phyloP scores from a whole-genome alignment of 2,113 vertebrate species.

The Puffinus mauretanicus region DNA sequence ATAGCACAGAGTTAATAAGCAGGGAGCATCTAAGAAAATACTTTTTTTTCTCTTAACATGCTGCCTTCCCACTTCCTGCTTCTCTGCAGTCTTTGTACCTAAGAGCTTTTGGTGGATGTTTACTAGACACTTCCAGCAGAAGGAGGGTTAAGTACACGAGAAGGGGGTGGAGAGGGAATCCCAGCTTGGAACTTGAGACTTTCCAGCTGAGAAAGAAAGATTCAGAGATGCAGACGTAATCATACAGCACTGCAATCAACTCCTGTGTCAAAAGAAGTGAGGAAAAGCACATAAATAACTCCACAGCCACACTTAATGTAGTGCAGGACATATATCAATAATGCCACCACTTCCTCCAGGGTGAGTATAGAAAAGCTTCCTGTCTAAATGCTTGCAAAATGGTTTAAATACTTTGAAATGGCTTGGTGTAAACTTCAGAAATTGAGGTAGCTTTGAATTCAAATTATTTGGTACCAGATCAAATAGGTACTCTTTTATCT shows the following conservation, averaged over 20 bases:
- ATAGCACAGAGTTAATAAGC: not conserved
- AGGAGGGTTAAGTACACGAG: slow-evolving; percentile 70
- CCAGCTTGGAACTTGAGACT: slow-evolving; percentile 75
- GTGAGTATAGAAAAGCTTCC: slow-evolving; percentile 63
- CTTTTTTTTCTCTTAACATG: not conserved
- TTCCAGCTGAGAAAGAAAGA: slow-evolving; percentile 70
- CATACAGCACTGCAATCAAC: slow-evolving; percentile 29
- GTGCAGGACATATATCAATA: slow-evolving; percentile 45
- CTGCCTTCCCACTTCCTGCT: not conserved
- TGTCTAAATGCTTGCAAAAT: not conserved
- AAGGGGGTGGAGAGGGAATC: slow-evolving; percentile 74
- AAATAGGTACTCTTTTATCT: not conserved
- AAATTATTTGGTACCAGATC: not conserved
- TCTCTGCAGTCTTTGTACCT: not conserved
- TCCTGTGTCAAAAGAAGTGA: slow-evolving; percentile 46
- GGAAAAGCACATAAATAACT: not conserved
- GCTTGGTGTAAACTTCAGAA: not conserved
- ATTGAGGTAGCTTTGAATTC: not conserved
- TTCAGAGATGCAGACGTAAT: slow-evolving; percentile 64
- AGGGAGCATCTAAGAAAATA: not conserved
- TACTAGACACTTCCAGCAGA: slow-evolving; percentile 38
- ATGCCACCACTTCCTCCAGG: slow-evolving; percentile 50
- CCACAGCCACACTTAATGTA: not conserved
- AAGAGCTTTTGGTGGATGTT: not conserved
- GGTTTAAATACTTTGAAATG: not conserved